Evolutionary conservation across 2,888 invertebrate genomes (phyloP).

Genomic region (Platynereis dumerilii): DNA sequence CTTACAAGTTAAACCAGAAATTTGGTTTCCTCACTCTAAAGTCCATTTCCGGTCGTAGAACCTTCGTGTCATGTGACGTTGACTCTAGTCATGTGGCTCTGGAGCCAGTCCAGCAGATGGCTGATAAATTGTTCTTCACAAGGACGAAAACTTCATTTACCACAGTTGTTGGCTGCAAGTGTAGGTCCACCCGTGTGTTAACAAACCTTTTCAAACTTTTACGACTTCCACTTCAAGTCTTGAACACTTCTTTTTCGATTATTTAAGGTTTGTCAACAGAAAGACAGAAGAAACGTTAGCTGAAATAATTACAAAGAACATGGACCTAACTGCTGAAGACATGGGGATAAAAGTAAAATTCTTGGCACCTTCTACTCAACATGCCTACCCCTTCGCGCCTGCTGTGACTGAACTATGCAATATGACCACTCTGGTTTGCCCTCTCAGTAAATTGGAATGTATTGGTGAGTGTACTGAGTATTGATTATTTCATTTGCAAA

Average conservation of each 20-base stretch:
- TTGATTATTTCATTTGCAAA: too few species aligned
- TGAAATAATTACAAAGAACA: slow-evolving; percentile 47
- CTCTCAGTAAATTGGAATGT: slow-evolving; percentile 55
- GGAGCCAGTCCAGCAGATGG: too few species aligned
- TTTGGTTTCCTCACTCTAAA: too few species aligned
- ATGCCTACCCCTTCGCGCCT: slow-evolving; percentile 44
- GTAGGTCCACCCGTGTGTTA: background rate
- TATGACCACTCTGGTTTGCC: slow-evolving; percentile 43
- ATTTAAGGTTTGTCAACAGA: slow-evolving; percentile 4
- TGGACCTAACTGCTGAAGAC: slow-evolving; percentile 38
- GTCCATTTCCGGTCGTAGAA: too few species aligned
- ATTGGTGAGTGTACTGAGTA: slow-evolving; percentile 43
- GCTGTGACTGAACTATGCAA: slow-evolving; percentile 46
- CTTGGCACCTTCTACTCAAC: background rate
- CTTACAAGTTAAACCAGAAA: too few species aligned
- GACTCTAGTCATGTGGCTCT: too few species aligned
- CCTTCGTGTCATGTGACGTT: too few species aligned
- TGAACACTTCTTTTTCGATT: too few species aligned
- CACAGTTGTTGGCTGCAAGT: too few species aligned
- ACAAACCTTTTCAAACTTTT: background rate
- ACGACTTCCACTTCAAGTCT: too few species aligned
- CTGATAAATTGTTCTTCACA: too few species aligned
- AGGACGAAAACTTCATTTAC: too few species aligned
- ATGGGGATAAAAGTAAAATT: slow-evolving; percentile 44
- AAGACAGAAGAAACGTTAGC: slow-evolving; percentile 45